phyloP scores from a whole-genome alignment of 2,888 invertebrate species.

The Anagyrus pseudococci region DNA sequence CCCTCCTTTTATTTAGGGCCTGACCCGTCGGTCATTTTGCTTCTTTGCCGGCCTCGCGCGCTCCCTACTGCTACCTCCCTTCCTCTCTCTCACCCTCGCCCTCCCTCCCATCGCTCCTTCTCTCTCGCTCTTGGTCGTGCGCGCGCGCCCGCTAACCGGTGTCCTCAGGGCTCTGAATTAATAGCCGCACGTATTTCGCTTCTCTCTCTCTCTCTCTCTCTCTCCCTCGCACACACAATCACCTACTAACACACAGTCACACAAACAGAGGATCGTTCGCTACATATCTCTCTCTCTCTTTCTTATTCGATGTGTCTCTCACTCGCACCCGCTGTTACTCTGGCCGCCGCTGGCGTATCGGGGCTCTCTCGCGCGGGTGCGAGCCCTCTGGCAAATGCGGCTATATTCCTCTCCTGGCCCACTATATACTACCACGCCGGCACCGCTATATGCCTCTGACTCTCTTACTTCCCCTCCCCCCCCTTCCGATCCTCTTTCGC shows the following conservation, averaged over 20 bases:
- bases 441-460: no score
- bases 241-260: no score
- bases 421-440: no score
- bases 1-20: constrained; percentile 60
- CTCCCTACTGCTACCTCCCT: constrained; percentile 9
- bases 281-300: no score
- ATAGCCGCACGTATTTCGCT: constrained; percentile 56
- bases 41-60: constrained; percentile 46
- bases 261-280: no score
- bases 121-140: constrained; percentile 28
- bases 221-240: no score
- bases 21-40: constrained; percentile 56
- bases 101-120: no score
- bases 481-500: not conserved
- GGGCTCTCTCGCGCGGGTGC: not conserved
- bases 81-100: constrained; percentile 7
- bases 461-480: not conserved
- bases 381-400: not conserved
- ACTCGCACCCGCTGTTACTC: constrained; percentile 16
- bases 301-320: not conserved
- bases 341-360: constrained; percentile 6
- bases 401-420: no score
- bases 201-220: constrained; percentile 26
- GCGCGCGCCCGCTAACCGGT: constrained; percentile 46
- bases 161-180: constrained; percentile 55